A percentile compares a stretch with the other conserved stretches of the same genome.
These are phyloP conservation scores for Xylocopa sonorina DNA, from an alignment of 1,140 invertebrate genomes.

Conservation along the genomic window DNA sequence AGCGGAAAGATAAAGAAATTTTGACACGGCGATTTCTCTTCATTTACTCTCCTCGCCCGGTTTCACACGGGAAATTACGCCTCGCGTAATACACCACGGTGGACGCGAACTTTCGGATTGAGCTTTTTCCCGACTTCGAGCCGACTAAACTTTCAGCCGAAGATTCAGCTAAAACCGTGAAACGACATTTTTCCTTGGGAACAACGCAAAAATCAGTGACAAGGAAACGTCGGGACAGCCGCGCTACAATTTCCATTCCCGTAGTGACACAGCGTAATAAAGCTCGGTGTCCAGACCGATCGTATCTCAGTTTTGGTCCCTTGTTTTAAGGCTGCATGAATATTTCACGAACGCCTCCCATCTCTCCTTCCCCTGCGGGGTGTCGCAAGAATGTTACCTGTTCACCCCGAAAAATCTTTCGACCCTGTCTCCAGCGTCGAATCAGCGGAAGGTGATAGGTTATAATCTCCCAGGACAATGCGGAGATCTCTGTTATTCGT, in stretches of 20 bases:
- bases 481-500: conserved; percentile 25
- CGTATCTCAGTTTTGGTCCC: background rate
- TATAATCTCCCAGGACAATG: conserved; percentile 44
- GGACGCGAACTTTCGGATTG: background rate
- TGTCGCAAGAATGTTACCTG: conserved; percentile 4
- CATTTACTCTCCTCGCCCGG: conserved; percentile 11
- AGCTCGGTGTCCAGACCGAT: background rate
- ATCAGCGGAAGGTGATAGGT: conserved; percentile 10
- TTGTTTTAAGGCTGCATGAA: conserved; percentile 20
- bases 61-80: background rate
- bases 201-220: background rate
- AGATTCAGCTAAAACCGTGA: background rate
- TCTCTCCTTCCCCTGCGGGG: background rate
- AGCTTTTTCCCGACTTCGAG: background rate
- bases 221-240: too few relatives aligned
- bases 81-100: background rate
- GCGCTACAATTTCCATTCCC: background rate
- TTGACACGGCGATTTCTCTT: conserved; percentile 22
- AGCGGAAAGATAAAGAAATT: conserved; percentile 14
- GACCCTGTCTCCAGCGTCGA: conserved; percentile 18
- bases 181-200: background rate
- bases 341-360: conserved; percentile 6
- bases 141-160: too few relatives aligned
- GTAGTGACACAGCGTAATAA: background rate
- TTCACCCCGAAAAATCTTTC: background rate